Percentiles rank a stretch among this genome's conserved stretches.
Conservation (phyloP, 2,113 vertebrate species). For the Seriola aureovittata region DNA sequence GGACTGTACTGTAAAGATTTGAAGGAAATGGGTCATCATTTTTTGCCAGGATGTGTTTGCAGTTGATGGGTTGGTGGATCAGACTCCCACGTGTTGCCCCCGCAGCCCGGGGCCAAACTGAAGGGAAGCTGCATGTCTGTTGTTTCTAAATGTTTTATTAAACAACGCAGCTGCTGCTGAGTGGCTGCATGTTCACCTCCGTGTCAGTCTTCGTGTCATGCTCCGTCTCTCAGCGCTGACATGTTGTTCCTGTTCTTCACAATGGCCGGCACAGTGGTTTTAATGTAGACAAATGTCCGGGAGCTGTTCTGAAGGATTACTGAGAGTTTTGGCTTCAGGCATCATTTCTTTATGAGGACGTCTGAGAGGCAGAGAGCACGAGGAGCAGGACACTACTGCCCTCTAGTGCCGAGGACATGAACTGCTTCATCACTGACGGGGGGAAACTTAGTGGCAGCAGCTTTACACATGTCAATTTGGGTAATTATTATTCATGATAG, state of each 20-base stretch:
- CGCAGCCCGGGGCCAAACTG: conserved; percentile 44
- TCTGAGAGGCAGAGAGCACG: not conserved
- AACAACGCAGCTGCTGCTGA: conserved; percentile 30
- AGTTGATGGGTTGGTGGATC: conserved; percentile 52
- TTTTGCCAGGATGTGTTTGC: conserved; percentile 57
- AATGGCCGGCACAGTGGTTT: conserved; percentile 21
- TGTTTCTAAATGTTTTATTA: conserved; percentile 11
- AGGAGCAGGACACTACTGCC: conserved; percentile 38
- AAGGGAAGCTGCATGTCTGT: conserved; percentile 39
- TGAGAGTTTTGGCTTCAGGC: conserved; percentile 54
- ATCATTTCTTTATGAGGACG: not conserved
- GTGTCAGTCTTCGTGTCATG: conserved; percentile 57
- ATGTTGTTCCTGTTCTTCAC: conserved; percentile 31
- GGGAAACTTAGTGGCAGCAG: not conserved
- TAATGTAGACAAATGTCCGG: conserved; percentile 28
- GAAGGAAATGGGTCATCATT: conserved; percentile 66
- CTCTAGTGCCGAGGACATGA: conserved; percentile 54
- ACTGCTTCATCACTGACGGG: not conserved
- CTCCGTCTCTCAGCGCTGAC: conserved; percentile 27
- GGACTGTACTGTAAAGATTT: conserved; percentile 45
- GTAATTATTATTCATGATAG: too few species aligned
- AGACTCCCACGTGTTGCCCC: conserved; percentile 59
- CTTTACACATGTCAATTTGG: too few species aligned
- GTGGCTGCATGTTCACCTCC: conserved; percentile 4
- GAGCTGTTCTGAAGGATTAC: conserved; percentile 46